A percentile compares a stretch with the other conserved stretches of the same genome.
These are phyloP conservation scores for Oligia strigilis DNA, from an alignment of 2,888 invertebrate genomes.

Conservation along the genomic window DNA sequence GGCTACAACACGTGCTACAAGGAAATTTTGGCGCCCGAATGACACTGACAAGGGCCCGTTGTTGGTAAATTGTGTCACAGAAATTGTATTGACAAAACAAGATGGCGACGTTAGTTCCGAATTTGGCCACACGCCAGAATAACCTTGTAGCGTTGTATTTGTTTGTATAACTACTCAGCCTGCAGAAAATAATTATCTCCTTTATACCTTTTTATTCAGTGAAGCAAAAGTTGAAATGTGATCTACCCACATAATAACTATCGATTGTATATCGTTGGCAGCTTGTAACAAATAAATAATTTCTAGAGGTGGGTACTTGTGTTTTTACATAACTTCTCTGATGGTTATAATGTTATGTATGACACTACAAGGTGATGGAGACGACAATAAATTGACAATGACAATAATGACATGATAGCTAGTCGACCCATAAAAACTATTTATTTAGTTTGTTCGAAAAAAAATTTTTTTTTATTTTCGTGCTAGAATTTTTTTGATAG, in stretches of 20 bases:
- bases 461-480: background rate
- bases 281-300: background rate
- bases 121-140: background rate
- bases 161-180: slow-evolving; percentile 19
- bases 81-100: background rate
- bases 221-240: background rate
- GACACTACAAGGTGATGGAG: background rate
- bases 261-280: background rate
- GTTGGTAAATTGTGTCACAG: background rate
- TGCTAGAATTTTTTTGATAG: background rate
- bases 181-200: background rate
- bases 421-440: background rate
- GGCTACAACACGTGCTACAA: background rate
- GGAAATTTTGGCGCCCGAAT: background rate
- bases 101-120: background rate
- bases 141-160: slow-evolving; percentile 4
- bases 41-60: background rate
- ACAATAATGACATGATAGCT: background rate
- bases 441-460: background rate
- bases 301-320: slow-evolving; percentile 17
- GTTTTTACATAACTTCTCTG: slow-evolving; percentile 10
- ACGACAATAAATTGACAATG: background rate
- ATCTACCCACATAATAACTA: background rate
- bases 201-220: background rate
- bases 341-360: background rate